Evolutionary conservation across 2,888 invertebrate species (phyloP).

Genomic region (Deilephila porcellus): DNA sequence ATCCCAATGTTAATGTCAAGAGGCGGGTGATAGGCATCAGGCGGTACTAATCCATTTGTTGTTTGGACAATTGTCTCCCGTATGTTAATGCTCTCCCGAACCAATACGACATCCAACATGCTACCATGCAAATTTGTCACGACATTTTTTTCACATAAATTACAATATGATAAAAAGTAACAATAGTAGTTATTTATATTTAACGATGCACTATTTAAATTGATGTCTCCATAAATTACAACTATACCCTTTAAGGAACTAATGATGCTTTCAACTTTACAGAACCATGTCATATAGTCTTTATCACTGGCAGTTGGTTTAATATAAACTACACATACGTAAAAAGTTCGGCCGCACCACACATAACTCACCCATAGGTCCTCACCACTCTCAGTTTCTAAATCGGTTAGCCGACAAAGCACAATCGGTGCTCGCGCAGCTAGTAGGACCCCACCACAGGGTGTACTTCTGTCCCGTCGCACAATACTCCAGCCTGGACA

Average conservation of each 20-base stretch:
- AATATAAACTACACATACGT: too few relatives aligned
- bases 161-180: too few relatives aligned
- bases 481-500: too few relatives aligned
- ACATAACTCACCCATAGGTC: background rate
- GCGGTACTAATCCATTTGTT: background rate
- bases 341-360: background rate
- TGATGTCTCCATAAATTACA: background rate
- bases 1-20: background rate
- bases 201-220: background rate
- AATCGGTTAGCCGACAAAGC: background rate
- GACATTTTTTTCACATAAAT: background rate
- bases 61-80: background rate
- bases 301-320: too few relatives aligned
- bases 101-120: background rate
- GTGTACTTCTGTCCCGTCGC: too few relatives aligned
- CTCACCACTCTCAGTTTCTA: background rate
- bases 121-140: background rate
- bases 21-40: background rate
- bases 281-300: too few relatives aligned
- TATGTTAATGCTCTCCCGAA: background rate
- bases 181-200: too few relatives aligned
- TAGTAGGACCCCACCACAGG: too few relatives aligned
- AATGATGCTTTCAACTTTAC: background rate
- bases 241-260: background rate
- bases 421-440: background rate